phyloP scores from a whole-genome alignment of 1,140 invertebrate genomes.

The Philopotamus ludificatus region DNA sequence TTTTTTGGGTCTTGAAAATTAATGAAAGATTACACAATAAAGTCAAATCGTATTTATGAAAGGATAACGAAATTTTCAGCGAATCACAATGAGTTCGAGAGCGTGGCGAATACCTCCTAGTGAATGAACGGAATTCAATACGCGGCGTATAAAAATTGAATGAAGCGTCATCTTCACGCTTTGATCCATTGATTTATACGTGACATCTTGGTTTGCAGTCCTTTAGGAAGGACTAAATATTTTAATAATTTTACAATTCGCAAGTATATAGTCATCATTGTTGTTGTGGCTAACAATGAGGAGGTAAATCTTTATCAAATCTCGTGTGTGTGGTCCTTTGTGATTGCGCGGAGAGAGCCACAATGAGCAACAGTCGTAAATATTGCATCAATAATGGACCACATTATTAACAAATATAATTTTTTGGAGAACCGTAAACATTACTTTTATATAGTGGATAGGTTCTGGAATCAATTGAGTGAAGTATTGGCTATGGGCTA shows the following conservation, averaged over 20 bases:
- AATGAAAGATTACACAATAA: no score
- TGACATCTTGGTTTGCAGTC: conserved; percentile 7
- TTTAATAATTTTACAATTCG: conserved; percentile 16
- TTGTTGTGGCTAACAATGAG: neutral
- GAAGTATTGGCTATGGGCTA: no score
- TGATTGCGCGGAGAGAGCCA: neutral
- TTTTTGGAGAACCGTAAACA: neutral
- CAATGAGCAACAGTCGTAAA: conserved; percentile 16
- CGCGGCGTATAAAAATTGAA: conserved; percentile 1
- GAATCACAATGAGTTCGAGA: neutral
- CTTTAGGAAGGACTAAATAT: conserved; percentile 8
- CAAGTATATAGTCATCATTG: conserved; percentile 6
- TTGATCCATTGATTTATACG: conserved; percentile 25
- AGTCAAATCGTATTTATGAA: neutral
- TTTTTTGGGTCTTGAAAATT: no score
- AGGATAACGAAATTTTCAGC: neutral
- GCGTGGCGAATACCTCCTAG: neutral
- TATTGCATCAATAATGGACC: conserved; percentile 17
- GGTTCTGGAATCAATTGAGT: no score
- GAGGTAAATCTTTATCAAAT: conserved; percentile 11
- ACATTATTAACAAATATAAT: conserved; percentile 3
- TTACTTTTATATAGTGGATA: no score
- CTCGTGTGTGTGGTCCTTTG: conserved; percentile 16
- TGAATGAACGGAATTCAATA: neutral
- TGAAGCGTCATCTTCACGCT: conserved; percentile 14